A percentile compares a stretch with the other conserved stretches of the same genome.
Evolutionary conservation across 2,113 vertebrate species (phyloP).

Genomic region (Synchiropus splendidus): DNA sequence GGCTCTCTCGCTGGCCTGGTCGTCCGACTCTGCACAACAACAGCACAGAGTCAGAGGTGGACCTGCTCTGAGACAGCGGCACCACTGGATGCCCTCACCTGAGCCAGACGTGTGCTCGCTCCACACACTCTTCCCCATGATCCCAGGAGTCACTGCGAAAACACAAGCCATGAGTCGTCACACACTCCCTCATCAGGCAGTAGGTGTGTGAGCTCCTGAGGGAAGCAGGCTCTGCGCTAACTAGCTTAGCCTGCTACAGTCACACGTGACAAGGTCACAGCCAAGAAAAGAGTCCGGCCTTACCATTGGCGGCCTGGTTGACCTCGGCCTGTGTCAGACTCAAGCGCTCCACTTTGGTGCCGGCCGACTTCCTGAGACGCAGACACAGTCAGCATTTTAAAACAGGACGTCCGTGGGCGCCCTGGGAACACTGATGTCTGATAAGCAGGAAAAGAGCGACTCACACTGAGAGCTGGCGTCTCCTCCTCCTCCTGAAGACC

Average conservation of each 20-base stretch:
- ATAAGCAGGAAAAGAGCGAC: conserved; percentile 19
- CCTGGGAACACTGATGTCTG: conserved; percentile 1
- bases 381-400: conserved; percentile 21
- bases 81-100: conserved; percentile 47
- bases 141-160: conserved; percentile 50
- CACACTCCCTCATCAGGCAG: too few relatives aligned
- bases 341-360: conserved; percentile 53
- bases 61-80: too few relatives aligned
- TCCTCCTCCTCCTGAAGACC: conserved; percentile 34
- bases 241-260: too few relatives aligned
- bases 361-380: conserved; percentile 54
- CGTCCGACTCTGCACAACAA: conserved; percentile 52
- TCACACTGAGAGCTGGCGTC: conserved; percentile 59
- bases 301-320: conserved; percentile 54
- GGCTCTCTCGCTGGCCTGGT: conserved; percentile 31
- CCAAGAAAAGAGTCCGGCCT: background rate
- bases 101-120: conserved; percentile 55
- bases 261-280: background rate
- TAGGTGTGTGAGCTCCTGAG: too few relatives aligned
- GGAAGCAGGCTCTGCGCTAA: too few relatives aligned
- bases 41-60: too few relatives aligned
- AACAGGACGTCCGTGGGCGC: conserved; percentile 18
- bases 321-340: conserved; percentile 60
- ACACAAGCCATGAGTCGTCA: too few relatives aligned
- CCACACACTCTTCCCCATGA: conserved; percentile 64